phyloP scores from a whole-genome alignment of 2,797 vertebrate genomes.

The Melanotaenia nigrans region DNA sequence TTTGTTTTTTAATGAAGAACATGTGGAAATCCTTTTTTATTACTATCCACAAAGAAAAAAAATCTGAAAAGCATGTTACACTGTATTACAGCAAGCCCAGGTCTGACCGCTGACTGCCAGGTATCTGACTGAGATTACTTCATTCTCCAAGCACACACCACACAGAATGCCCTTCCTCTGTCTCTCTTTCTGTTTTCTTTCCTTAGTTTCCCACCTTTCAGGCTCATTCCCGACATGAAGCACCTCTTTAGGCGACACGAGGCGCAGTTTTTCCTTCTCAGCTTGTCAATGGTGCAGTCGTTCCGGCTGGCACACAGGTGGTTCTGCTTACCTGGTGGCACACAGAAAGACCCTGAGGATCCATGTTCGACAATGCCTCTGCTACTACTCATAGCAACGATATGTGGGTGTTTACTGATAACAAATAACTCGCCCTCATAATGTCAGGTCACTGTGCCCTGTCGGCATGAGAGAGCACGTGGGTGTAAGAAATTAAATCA shows the following conservation, averaged over 20 bases:
- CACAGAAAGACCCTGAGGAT: constrained; percentile 23
- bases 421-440: constrained; percentile 55
- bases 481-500: constrained; percentile 71
- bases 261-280: constrained; percentile 95
- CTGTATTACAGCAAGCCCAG: constrained; percentile 38
- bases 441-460: constrained; percentile 71
- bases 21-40: constrained; percentile 16
- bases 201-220: constrained; percentile 85
- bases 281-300: constrained; percentile 96
- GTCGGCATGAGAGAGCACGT: constrained; percentile 45
- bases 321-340: constrained; percentile 90
- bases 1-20: background rate
- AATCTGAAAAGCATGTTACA: constrained; percentile 44
- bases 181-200: background rate
- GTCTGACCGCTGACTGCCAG: constrained; percentile 18
- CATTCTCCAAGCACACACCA: constrained; percentile 10
- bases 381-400: constrained; percentile 58
- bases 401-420: constrained; percentile 69
- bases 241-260: constrained; percentile 94
- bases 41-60: constrained; percentile 5
- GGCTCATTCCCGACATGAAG: constrained; percentile 95
- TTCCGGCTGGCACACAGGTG: constrained; percentile 96
- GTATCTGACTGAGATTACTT: constrained; percentile 21
- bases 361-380: constrained; percentile 36
- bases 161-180: background rate